These are phyloP conservation scores for Halcyon chelicuti DNA, from an alignment of 2,797 vertebrate genomes.

Conservation along the genomic window DNA sequence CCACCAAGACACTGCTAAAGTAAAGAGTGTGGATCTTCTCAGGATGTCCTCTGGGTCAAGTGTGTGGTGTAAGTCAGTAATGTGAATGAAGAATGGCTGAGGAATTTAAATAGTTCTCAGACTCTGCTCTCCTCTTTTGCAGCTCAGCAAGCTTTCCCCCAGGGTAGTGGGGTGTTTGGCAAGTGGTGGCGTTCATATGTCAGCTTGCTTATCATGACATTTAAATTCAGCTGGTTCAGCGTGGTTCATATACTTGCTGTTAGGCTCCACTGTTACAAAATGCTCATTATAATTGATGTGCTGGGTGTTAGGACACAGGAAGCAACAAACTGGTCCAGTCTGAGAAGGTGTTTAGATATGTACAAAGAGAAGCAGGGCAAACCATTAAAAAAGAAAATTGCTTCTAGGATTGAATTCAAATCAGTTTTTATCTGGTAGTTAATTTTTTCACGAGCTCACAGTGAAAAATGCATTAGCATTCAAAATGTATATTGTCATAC, in stretches of 20 bases:
- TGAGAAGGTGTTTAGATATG: neutral
- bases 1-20: neutral
- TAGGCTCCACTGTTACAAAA: conserved; percentile 1
- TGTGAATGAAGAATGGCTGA: neutral
- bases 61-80: neutral
- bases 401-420: neutral
- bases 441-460: neutral
- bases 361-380: neutral
- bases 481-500: neutral
- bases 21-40: neutral
- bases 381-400: neutral
- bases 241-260: neutral
- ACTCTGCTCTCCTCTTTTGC: neutral
- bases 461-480: neutral
- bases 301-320: neutral
- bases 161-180: neutral
- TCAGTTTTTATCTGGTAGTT: neutral
- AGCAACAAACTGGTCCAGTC: neutral
- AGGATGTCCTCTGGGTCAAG: neutral
- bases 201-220: neutral
- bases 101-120: neutral
- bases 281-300: neutral
- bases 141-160: neutral
- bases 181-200: neutral
- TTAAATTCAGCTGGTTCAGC: conserved; percentile 11